These are phyloP conservation scores for Callorhinus ursinus DNA, from an alignment of 2,113 vertebrate species.

Conservation along the genomic window DNA sequence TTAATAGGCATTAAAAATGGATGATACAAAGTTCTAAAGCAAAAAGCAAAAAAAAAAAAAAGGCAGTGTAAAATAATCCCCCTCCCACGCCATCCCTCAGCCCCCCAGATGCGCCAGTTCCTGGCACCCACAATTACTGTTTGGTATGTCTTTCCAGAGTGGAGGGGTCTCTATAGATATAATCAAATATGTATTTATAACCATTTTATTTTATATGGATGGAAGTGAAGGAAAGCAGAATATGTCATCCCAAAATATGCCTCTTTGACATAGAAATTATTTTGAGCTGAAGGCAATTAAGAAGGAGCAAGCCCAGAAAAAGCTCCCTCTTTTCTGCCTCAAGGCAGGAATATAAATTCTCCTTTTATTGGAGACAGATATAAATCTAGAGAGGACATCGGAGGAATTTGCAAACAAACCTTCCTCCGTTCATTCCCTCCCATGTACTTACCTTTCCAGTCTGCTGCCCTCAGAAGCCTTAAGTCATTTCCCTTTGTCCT, in stretches of 20 bases:
- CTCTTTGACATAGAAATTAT: constrained; percentile 21
- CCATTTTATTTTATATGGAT: background rate
- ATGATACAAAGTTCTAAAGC: background rate
- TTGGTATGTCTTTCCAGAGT: background rate
- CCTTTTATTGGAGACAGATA: background rate
- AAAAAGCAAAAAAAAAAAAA: background rate
- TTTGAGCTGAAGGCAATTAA: background rate
- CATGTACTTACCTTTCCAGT: background rate
- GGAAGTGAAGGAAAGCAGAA: background rate
- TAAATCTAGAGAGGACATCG: background rate
- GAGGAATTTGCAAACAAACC: background rate
- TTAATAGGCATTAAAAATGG: background rate
- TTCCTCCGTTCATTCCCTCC: background rate
- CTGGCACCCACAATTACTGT: background rate
- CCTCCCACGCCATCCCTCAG: background rate
- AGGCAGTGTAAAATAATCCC: background rate
- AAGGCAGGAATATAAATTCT: background rate
- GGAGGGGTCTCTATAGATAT: background rate
- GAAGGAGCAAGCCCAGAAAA: background rate
- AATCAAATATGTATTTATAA: background rate
- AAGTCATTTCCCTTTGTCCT: background rate
- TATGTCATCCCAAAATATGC: constrained; percentile 14
- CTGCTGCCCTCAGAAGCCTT: background rate
- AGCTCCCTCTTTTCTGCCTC: background rate
- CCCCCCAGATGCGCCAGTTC: background rate